Evolutionary conservation across 2,888 invertebrate genomes (phyloP), one percentile per base, ranked within the genome.

Genomic region (Gasteruption jaculator): DNA sequence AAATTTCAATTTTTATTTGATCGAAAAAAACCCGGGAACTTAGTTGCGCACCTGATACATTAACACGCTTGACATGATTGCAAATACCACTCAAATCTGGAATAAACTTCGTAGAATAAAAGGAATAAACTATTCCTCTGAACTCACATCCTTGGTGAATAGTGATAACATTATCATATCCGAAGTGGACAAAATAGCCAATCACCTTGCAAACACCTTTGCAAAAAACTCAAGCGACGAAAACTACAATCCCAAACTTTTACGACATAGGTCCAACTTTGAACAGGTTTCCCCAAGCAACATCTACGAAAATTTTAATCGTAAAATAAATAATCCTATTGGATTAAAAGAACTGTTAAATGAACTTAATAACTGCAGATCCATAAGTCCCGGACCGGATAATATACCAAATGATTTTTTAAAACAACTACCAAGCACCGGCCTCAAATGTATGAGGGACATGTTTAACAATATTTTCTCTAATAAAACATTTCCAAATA

Each of bases 151-250:
- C n/a, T 20, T 31, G 26, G n/a, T 16, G 2, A 27, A 7, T 10
- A 3, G 25, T 4, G 16, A 44, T 16, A 22, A 39, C 8, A 5
- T 21, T 19, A 11, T 25, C 10, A 43, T 27, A 5, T 8, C 31
- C 15, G 22, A 45, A 11, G 24, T 37, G 2, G 22, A 22, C 14
- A 31, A 43, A 18, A 48, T 48, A 15, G 40, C 43, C 1, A 31
- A 48, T 4, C 3, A 30, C 19, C 12, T 45, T 10, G 45, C 31
- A 2, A 20, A 43, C 2, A 35, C 24, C 6, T 43, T 43, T 20
- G 11, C 40, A 1, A 14, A 29, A 22, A 45, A 45, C 33, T 48
- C 48, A 1, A 40, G 27, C 21, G 24, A 45, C 11, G 7, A 21
- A 2, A 44, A 44, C 16, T 44, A 30, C 24, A 24, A 31, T 14